Evolutionary conservation across 2,797 vertebrate species (phyloP).

Genomic region (Sebastes nivosus): DNA sequence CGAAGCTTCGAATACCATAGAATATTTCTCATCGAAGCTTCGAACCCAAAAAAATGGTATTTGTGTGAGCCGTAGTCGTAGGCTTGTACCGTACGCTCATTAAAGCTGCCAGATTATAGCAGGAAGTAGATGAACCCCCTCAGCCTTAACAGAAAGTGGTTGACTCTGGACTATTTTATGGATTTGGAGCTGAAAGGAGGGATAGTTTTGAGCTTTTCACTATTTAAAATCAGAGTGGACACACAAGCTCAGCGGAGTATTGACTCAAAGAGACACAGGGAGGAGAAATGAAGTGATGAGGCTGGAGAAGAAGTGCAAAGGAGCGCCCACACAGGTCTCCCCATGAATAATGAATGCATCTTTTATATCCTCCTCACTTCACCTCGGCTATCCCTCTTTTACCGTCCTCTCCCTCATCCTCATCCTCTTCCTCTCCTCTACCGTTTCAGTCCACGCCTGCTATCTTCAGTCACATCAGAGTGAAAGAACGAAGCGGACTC

Average conservation of each 20-base stretch:
- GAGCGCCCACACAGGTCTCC: conserved; percentile 23
- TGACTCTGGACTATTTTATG: neutral
- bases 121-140: neutral
- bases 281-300: conserved; percentile 26
- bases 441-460: neutral
- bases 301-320: conserved; percentile 3
- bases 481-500: neutral
- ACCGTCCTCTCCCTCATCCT: neutral
- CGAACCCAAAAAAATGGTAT: too few relatives aligned
- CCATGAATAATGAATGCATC: conserved; percentile 64
- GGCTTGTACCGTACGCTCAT: neutral
- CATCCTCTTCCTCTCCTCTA: neutral
- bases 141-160: neutral
- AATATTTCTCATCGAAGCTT: too few relatives aligned
- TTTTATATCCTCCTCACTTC: conserved; percentile 33
- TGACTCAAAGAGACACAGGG: neutral
- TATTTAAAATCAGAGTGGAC: neutral
- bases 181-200: conserved; percentile 7
- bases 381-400: neutral
- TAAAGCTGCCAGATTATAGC: neutral
- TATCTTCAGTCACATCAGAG: neutral
- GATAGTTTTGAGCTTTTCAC: conserved; percentile 19
- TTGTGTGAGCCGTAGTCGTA: too few relatives aligned
- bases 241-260: conserved; percentile 3
- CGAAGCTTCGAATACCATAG: too few relatives aligned